Evolutionary conservation across 2,113 vertebrate species (phyloP).

Genomic region (Pantherophis guttatus): DNA sequence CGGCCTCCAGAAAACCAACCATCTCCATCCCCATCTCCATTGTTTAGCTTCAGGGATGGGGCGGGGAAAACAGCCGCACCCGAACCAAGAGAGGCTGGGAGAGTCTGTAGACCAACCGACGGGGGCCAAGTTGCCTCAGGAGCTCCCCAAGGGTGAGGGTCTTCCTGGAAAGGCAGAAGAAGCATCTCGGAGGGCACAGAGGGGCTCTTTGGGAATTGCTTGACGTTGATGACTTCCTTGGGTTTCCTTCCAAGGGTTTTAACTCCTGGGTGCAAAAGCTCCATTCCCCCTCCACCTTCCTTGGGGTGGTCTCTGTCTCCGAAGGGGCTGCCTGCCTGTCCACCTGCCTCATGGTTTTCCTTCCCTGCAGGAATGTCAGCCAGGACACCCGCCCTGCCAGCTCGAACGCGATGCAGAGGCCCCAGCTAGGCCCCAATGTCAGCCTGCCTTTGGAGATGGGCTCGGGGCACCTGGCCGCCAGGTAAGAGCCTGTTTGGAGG

Average conservation of each 20-base stretch:
- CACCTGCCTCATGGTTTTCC: background rate
- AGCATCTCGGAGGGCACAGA: background rate
- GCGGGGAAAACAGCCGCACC: background rate
- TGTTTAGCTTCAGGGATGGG: background rate
- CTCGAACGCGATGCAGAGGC: constrained; percentile 78
- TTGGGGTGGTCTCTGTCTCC: background rate
- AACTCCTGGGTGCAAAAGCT: background rate
- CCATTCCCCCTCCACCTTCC: background rate
- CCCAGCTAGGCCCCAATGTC: constrained; percentile 81
- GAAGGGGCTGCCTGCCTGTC: no score
- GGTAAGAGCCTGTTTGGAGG: constrained; percentile 73
- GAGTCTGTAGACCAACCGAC: background rate
- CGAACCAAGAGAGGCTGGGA: fast-evolving
- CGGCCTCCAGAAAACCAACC: background rate
- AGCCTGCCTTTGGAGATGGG: constrained; percentile 82
- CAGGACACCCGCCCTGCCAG: constrained; percentile 86
- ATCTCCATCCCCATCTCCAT: background rate
- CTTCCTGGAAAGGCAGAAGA: background rate
- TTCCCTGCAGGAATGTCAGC: constrained; percentile 77
- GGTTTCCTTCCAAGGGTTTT: background rate
- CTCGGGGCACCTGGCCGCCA: constrained; percentile 76
- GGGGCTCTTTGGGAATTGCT: background rate
- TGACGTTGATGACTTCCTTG: background rate
- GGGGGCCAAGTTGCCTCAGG: background rate
- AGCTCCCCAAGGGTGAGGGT: background rate